Percentiles rank a stretch among this genome's conserved stretches.
Evolutionary conservation across 1,140 invertebrate genomes (phyloP).

Genomic region (Saccostrea glomerata): DNA sequence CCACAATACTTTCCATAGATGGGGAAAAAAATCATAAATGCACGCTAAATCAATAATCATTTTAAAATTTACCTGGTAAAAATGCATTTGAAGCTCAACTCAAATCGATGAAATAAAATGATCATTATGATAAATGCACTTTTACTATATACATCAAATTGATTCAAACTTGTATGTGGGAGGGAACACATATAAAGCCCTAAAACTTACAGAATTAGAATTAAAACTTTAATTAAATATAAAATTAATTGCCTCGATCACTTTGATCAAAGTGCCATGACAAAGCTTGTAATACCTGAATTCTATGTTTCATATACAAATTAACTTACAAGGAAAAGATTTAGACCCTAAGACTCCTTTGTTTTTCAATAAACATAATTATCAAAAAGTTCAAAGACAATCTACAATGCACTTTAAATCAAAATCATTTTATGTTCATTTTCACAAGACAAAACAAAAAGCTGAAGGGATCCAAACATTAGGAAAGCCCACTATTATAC

Average conservation of each 20-base stretch:
- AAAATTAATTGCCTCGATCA: neutral
- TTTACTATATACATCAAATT: too few species aligned
- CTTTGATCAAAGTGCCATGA: neutral
- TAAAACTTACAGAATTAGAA: neutral
- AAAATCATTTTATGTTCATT: neutral
- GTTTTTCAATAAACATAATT: conserved; percentile 9
- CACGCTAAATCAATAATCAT: too few species aligned
- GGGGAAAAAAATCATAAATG: too few species aligned
- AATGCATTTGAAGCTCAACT: too few species aligned
- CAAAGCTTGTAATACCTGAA: neutral
- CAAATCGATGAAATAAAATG: too few species aligned
- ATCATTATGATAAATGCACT: too few species aligned
- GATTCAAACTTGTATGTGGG: too few species aligned
- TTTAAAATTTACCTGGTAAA: too few species aligned
- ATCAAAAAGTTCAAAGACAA: neutral
- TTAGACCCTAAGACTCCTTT: neutral
- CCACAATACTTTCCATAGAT: too few species aligned
- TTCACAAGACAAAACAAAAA: neutral
- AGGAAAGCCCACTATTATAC: neutral
- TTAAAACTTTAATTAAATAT: neutral
- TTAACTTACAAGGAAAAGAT: neutral
- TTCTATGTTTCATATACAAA: neutral
- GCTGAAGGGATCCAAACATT: neutral
- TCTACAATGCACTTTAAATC: neutral
- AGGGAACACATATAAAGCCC: neutral